Evolutionary conservation across 2,797 vertebrate genomes (phyloP).

Genomic region (Danionella dracula): DNA sequence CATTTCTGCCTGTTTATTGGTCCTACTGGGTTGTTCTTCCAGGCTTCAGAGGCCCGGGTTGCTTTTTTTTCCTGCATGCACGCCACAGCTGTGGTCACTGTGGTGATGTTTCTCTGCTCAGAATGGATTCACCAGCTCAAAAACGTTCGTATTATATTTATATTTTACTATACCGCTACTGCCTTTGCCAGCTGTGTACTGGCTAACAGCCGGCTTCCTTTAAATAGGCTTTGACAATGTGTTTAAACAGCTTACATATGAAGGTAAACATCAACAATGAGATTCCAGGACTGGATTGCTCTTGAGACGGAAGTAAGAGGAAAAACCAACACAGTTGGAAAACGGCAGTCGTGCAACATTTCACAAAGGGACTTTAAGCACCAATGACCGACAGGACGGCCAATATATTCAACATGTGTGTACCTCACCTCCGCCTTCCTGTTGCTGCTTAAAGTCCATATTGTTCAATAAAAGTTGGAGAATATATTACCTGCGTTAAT

Average conservation of each 20-base stretch:
- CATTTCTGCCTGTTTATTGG: constrained; percentile 33
- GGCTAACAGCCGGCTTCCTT: constrained; percentile 49
- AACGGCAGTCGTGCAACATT: too few relatives aligned
- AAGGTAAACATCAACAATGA: constrained; percentile 55
- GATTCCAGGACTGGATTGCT: constrained; percentile 21
- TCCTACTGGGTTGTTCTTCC: constrained; percentile 50
- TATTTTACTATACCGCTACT: constrained; percentile 80
- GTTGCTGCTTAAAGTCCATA: too few relatives aligned
- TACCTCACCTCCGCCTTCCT: too few relatives aligned
- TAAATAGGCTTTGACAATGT: constrained; percentile 63
- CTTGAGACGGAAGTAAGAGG: too few relatives aligned
- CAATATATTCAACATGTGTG: too few relatives aligned
- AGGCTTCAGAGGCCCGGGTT: constrained; percentile 39
- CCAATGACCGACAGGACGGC: too few relatives aligned
- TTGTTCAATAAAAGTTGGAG: too few relatives aligned
- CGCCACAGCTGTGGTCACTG: constrained; percentile 78
- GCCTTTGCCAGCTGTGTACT: constrained; percentile 69
- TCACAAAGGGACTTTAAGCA: too few relatives aligned
- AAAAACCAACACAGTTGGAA: too few relatives aligned
- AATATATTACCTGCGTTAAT: too few relatives aligned
- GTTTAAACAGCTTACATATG: constrained; percentile 54
- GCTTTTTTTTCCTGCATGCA: constrained; percentile 59
- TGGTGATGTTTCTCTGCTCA: constrained; percentile 82
- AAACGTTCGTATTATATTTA: constrained; percentile 86
- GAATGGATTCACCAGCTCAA: constrained; percentile 84